Evolutionary conservation across 2,797 vertebrate genomes (phyloP).

Genomic region (Aeoliscus strigatus): DNA sequence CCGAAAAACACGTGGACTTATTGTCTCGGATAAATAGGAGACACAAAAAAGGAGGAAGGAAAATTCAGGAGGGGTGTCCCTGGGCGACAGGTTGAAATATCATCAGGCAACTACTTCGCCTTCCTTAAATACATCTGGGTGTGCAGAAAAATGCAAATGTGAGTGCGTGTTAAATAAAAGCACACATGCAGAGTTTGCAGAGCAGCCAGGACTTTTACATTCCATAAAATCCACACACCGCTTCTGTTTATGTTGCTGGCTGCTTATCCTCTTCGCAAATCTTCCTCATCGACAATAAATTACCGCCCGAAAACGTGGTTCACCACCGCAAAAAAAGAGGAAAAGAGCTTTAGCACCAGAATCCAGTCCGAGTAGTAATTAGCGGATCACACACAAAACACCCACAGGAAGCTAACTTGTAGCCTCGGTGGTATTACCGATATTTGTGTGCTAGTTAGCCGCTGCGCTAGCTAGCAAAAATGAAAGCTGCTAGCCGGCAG

Average conservation of each 20-base stretch:
- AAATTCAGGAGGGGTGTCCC: background rate
- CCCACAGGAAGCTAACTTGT: conserved; percentile 12
- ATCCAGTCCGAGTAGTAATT: background rate
- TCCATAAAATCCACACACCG: conserved; percentile 17
- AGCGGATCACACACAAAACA: background rate
- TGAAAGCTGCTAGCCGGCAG: conserved; percentile 41
- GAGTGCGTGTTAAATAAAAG: conserved; percentile 1
- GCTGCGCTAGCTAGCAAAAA: conserved; percentile 49
- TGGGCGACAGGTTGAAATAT: conserved; percentile 9
- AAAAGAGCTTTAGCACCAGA: conserved; percentile 25
- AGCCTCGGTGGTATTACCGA: conserved; percentile 25
- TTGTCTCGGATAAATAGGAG: conserved; percentile 37
- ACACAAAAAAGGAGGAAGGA: conserved; percentile 10
- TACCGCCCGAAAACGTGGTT: conserved; percentile 10
- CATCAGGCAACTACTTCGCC: background rate
- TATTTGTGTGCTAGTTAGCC: conserved; percentile 52
- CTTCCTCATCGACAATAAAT: conserved; percentile 39
- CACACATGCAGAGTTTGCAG: background rate
- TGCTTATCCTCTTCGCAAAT: conserved; percentile 47
- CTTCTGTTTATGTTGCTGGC: conserved; percentile 36
- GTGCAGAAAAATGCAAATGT: conserved; percentile 6
- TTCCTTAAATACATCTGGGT: conserved; percentile 1
- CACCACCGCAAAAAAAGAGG: conserved; percentile 10
- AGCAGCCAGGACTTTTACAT: conserved; percentile 12
- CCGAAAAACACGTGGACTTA: conserved; percentile 10